A percentile compares a stretch with the other conserved stretches of the same genome.
Evolutionary conservation across 2,888 invertebrate species (phyloP).

Genomic region (Tridacna gigas): DNA sequence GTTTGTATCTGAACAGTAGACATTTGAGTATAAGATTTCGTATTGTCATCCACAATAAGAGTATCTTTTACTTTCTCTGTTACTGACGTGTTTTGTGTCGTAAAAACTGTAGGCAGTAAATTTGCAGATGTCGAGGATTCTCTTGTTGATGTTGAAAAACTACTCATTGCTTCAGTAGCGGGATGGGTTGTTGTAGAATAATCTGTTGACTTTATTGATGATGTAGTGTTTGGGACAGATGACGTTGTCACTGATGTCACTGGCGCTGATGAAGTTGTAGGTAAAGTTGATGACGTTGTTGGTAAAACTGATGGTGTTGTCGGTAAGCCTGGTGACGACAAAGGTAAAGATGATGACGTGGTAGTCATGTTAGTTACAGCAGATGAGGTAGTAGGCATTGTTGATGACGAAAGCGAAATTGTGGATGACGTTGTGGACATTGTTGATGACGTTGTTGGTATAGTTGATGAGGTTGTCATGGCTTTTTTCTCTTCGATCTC

Average conservation of each 20-base stretch:
- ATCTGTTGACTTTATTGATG: neutral
- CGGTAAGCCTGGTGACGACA: neutral
- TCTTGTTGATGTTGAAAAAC: neutral
- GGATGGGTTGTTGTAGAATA: neutral
- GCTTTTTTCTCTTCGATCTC: slow-evolving; percentile 29
- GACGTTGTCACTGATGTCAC: slow-evolving; percentile 14
- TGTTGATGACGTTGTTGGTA: neutral
- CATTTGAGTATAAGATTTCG: no score
- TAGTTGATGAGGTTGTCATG: slow-evolving; percentile 11
- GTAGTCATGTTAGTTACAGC: neutral
- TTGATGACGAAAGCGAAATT: neutral
- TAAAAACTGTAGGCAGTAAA: neutral
- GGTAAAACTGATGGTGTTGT: neutral
- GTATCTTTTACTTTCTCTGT: neutral
- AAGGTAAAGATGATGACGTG: neutral
- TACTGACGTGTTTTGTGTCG: neutral
- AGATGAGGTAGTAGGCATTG: neutral
- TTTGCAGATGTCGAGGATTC: neutral
- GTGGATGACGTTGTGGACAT: neutral
- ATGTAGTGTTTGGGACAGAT: neutral
- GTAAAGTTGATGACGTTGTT: slow-evolving; percentile 2
- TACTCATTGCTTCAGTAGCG: neutral
- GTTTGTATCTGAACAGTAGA: no score
- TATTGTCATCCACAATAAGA: neutral
- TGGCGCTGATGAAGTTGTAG: neutral